Percentiles rank a stretch among this genome's conserved stretches.
phyloP scores from a whole-genome alignment of 2,888 invertebrate species.

The Andrena praecox region DNA sequence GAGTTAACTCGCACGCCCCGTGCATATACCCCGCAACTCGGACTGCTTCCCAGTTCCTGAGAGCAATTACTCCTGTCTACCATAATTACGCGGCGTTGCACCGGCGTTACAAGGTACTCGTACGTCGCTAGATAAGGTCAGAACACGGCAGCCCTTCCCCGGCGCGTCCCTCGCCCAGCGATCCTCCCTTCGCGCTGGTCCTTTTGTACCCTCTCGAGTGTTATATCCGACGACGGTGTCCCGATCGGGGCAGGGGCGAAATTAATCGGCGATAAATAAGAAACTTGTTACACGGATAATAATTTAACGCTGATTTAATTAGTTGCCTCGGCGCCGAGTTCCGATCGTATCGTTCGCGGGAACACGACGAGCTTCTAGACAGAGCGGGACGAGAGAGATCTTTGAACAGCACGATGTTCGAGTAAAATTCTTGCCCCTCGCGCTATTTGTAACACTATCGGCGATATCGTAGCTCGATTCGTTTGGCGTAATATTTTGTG shows the following conservation, averaged over 20 bases:
- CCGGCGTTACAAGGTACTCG: constrained; percentile 52
- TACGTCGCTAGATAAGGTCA: constrained; percentile 65
- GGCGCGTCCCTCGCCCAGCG: not conserved
- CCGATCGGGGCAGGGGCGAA: constrained; percentile 19
- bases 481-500: no score
- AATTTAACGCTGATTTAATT: constrained; percentile 34
- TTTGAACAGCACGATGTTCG: not conserved
- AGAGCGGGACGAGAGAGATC: not conserved
- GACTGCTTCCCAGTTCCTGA: constrained; percentile 67
- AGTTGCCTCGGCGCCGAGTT: not conserved
- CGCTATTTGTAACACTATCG: no score
- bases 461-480: no score
- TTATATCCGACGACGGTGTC: constrained; percentile 9
- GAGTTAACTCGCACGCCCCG: constrained; percentile 46
- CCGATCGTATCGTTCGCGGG: not conserved
- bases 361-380: not conserved
- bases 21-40: constrained; percentile 64
- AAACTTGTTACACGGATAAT: constrained; percentile 36
- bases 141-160: constrained; percentile 26
- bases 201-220: constrained; percentile 36
- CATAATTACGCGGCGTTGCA: constrained; percentile 68
- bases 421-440: no score
- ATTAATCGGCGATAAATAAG: constrained; percentile 50
- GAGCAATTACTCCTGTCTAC: constrained; percentile 72
- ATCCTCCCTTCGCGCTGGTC: constrained; percentile 28